These are phyloP conservation scores for Seriola dumerili DNA, from an alignment of 2,113 vertebrate genomes.

Conservation along the genomic window DNA sequence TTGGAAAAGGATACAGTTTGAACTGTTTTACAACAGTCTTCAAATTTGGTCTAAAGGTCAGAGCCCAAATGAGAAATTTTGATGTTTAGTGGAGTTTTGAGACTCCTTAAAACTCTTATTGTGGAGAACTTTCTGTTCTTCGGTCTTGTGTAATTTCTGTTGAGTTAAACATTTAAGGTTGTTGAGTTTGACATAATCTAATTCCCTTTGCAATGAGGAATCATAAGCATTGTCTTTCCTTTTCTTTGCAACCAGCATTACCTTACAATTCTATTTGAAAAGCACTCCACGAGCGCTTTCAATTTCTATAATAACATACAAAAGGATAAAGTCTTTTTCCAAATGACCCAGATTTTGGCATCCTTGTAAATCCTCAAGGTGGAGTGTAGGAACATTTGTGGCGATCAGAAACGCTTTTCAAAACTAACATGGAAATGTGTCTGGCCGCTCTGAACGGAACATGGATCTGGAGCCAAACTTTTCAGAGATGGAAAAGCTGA, in stretches of 20 bases:
- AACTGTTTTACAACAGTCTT: conserved; percentile 43
- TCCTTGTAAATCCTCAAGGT: conserved; percentile 52
- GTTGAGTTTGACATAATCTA: conserved; percentile 1
- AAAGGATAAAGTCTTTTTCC: conserved; percentile 53
- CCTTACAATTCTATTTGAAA: conserved; percentile 19
- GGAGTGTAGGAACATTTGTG: conserved; percentile 56
- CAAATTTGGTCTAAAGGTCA: conserved; percentile 19
- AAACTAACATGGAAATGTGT: conserved; percentile 80
- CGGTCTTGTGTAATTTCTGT: not conserved
- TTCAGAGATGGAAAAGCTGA: conserved; percentile 82
- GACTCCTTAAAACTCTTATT: not conserved
- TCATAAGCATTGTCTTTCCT: not conserved
- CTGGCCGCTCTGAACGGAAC: conserved; percentile 68
- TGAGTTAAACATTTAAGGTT: conserved; percentile 3
- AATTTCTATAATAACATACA: conserved; percentile 46
- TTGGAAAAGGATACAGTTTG: conserved; percentile 43
- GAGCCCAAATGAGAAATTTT: not conserved
- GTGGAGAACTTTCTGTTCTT: not conserved
- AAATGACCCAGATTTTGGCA: conserved; percentile 62
- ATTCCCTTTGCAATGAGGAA: not conserved
- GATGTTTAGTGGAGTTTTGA: not conserved
- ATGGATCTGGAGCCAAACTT: conserved; percentile 58
- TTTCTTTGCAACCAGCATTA: conserved; percentile 21
- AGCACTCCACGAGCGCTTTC: conserved; percentile 34
- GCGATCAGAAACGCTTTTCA: conserved; percentile 67